Percentiles rank a stretch among this genome's conserved stretches.
Conservation (phyloP, 2,113 vertebrate species). For the Tyto alba region DNA sequence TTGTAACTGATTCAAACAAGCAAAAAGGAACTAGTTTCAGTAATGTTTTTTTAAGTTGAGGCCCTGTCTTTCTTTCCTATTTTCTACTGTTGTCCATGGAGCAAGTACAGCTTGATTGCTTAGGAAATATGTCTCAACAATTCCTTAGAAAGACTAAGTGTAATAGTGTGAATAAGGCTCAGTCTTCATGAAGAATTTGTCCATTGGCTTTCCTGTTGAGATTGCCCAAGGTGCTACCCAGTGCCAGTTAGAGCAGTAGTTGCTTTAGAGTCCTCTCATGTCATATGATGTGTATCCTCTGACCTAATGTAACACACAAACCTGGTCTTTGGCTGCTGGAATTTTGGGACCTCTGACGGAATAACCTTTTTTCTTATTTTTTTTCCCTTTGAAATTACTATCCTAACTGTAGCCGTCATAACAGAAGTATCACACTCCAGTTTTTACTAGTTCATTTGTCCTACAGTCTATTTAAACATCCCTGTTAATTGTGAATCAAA, state of each 20-base stretch:
- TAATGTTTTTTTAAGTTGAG: not conserved
- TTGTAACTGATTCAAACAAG: not conserved
- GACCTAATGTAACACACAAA: not conserved
- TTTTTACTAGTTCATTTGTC: not conserved
- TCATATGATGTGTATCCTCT: not conserved
- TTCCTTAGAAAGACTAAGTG: not conserved
- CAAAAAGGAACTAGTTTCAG: not conserved
- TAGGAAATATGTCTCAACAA: not conserved
- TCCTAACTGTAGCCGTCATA: not conserved
- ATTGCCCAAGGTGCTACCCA: rapidly evolving
- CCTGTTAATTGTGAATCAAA: not conserved
- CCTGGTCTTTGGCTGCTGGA: not conserved
- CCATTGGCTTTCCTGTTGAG: not conserved
- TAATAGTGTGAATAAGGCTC: not conserved
- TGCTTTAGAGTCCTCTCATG: not conserved
- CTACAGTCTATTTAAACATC: not conserved
- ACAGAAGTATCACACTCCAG: not conserved
- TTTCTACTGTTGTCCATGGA: not conserved
- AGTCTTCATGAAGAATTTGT: not conserved
- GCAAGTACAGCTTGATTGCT: rapidly evolving
- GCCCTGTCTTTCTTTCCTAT: not conserved
- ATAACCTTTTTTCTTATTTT: not conserved
- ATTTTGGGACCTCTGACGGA: not conserved
- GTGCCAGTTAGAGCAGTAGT: not conserved
- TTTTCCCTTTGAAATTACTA: not conserved